These are phyloP conservation scores for Montipora efflorescens DNA, from an alignment of 64 coral and sea anemone genomes.

Conservation along the genomic window DNA sequence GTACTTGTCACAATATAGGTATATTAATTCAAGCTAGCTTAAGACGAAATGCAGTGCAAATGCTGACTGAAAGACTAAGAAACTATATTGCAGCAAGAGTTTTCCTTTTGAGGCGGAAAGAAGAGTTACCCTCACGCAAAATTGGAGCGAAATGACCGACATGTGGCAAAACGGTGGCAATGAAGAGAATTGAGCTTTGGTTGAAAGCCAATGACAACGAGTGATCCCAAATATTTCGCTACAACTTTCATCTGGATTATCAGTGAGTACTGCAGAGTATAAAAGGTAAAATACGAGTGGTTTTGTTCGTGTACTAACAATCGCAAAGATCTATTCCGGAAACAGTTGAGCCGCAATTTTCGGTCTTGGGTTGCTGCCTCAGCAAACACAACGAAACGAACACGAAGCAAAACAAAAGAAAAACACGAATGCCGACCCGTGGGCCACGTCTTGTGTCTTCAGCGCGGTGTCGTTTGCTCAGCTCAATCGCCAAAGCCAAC, in stretches of 20 bases:
- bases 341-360: background rate
- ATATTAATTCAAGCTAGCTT: no score
- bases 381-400: background rate
- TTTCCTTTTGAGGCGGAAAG: background rate
- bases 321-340: no score
- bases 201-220: no score
- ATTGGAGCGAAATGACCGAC: no score
- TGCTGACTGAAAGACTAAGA: background rate
- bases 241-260: no score
- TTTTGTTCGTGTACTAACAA: background rate
- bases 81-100: background rate
- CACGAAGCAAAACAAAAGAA: background rate
- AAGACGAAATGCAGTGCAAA: no score
- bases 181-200: no score
- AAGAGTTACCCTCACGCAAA: no score
- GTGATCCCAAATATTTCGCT: no score
- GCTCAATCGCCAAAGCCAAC: constrained; percentile 49
- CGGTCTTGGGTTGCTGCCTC: constrained; percentile 28
- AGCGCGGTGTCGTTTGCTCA: constrained; percentile 66
- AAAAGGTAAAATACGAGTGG: background rate
- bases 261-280: background rate
- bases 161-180: no score
- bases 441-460: background rate
- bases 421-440: constrained; percentile 58
- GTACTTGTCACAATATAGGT: no score